Base-by-base conservation (phyloP, 53 echinoderm and acorn worm genomes). In the Stichopus horrens region DNA sequence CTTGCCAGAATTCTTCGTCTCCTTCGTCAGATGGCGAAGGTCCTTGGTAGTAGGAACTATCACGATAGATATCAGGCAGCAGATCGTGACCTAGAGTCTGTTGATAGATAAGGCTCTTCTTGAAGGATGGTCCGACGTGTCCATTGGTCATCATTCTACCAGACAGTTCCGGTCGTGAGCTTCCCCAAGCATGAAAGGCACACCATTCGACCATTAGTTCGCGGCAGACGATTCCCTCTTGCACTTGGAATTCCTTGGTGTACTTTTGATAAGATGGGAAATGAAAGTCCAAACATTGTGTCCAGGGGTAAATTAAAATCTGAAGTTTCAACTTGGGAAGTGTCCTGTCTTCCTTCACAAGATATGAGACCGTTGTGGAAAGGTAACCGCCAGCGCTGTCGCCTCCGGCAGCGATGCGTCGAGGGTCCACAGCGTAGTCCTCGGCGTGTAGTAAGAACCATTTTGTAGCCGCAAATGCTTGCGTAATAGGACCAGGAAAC, bases 331-430 rank as follows among this genome's bases (percentile, higher is more conserved):
- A 83, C 37, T 87, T 67, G 21, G 96, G 96, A 7, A 96, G 84
- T 57, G 77, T 74, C 23, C 58, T 76, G 78, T 94, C 92, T 14
- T 91, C 90, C 55, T 86, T 53, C 13, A 92, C 87, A 23, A 88
- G 73, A 73, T 94, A 92, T 11, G 88, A 58, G 56, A 96, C 88
- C 0, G 88, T 90, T 21, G 96, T 91, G 4, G 96, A 85, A 4
- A 94, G 90, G 74, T 96, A 89, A 55, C 96, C 96, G 9, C 96
- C 96, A 0, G 96, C 94, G 65, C 96, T 92, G 86, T 94, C 94
- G 22, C 94, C 96, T 7, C 89, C 96, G 5, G 92, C 90, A 7
- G 77, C 89, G 10, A 96, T 75, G 10, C 94, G 94, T 55, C 83
- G 55, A 7, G 91, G 88, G 83, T 96, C 91, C 13, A 96, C 91